Base-by-base conservation (phyloP, 2,888 invertebrate genomes). In the Synanthedon vespiformis region DNA sequence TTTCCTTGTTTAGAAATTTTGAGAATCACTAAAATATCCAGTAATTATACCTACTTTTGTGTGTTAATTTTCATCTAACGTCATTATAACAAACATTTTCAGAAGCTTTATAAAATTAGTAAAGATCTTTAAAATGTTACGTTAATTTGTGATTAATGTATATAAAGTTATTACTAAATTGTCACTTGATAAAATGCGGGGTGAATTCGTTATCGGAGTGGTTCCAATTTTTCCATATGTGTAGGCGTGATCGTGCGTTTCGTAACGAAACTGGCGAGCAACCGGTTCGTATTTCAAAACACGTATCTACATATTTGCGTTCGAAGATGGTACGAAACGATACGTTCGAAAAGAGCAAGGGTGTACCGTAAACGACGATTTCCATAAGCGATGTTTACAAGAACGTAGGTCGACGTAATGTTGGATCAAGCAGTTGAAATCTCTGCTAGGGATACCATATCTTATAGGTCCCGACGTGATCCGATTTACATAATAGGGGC, bases 401-500 rank as follows among this genome's bases (percentile, higher is more conserved):
- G 67, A 71, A 65, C 65, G 58, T 51, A 55, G 54, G 52, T 56
- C 52, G 54, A 18, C 48, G 68, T 68, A 69, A 65, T 65, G 64
- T 63, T 59, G 70, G 72, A 74, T 74, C 69, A 69, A 68, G 67
- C 66, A 71, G 70, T 71, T 64, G 65, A 71, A 80, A 80, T 80
- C 80, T 78, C 72, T 71, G 70, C 68, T 61, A 61, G 58, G 68
- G 65, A 74, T 70, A 74, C 72, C 70, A 70, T 74, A 74, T 76
- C 75, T 70, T 70, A 65, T 67, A 68, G 72, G 69, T 64, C 64
- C 57, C 67, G 65, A 76, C 81, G 80, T 79, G 81, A 80, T 79
- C 68, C 62, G 67, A 79, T 82, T 81, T 79, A 72, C 80, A 80
- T 82, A 81, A 80, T 74, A 76, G 65, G 66, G 61, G 59, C 62